Evolutionary conservation across 92 coral and sea anemone genomes (phyloP), one percentile per base, ranked within the genome.

Genomic region (Virgularia gustaviana): DNA sequence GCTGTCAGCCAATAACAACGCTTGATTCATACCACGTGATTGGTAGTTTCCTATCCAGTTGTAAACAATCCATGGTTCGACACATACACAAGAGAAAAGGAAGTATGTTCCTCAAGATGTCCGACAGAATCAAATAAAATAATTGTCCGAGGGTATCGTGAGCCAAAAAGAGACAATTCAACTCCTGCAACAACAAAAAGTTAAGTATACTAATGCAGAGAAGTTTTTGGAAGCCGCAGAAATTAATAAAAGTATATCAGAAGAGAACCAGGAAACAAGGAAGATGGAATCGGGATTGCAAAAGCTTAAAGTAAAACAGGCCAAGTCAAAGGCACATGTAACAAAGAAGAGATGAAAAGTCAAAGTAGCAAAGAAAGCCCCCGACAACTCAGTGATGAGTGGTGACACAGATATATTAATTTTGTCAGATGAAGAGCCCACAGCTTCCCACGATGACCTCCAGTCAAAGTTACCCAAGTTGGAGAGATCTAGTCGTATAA

Each of bases 221-320:
- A 82, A 70, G 41, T 82, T 76, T 45, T 30, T 82, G 33, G 82
- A 83, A 45, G 87, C 87, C 25, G 83, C 79, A 37, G 83, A 77
- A 30, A 77, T 71, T 42, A 83, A 39, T 44, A 56, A 53, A 68
- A 49, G 70, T 31, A 66, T 66, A 24, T 58, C 4, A 8, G 9
- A 33, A 9, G 28, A 52, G 30, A 52, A 52, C 22, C 15, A 25
- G 8, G 22, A 62, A 30, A 43, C 39, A 42, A 23, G 55, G 38
- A 43, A 39, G 58, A 28, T 66, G 6, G 57, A 66, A 66, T 25
- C 16, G 18, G 59, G 47, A 42, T 22, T 66, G 38, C 22, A 66
- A 43, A 45, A 44, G 72, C 56, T 36, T 4, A 33, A 59, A 31
- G 24, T 47, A 24, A 41, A 43, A 13, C 71, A 63, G 3, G 58